Conservation (phyloP, 2,888 invertebrate species). For the Synergus itoensis region DNA sequence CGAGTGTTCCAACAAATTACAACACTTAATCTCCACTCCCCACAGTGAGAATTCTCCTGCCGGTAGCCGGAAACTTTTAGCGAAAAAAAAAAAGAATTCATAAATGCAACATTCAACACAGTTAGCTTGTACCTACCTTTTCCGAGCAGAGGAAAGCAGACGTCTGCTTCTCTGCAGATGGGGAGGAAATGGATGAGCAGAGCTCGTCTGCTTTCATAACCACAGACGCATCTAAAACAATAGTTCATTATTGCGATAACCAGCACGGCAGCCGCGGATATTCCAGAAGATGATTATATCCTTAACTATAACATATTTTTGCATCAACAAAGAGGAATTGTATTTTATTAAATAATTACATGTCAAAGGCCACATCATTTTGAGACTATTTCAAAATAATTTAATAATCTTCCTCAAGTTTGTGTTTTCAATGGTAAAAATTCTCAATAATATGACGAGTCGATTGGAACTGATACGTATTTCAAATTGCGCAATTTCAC, state of each 20-base stretch:
- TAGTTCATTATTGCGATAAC: slow-evolving; percentile 39
- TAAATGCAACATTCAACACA: not conserved
- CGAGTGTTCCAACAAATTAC: slow-evolving; percentile 50
- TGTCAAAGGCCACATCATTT: not conserved
- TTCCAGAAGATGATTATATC: slow-evolving; percentile 2
- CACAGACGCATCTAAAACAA: slow-evolving; percentile 28
- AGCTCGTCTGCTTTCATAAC: slow-evolving; percentile 28
- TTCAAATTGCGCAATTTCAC: too few species aligned
- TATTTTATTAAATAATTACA: not conserved
- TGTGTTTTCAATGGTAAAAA: too few species aligned
- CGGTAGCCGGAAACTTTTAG: slow-evolving; percentile 14
- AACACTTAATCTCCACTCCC: slow-evolving; percentile 45
- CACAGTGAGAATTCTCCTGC: slow-evolving; percentile 7
- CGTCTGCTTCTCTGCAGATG: not conserved
- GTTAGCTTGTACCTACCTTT: not conserved
- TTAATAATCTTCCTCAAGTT: too few species aligned
- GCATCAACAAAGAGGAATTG: not conserved
- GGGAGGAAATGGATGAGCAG: slow-evolving; percentile 25
- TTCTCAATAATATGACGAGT: too few species aligned
- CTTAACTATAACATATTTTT: not conserved
- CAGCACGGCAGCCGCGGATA: not conserved
- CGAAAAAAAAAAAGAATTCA: slow-evolving; percentile 24
- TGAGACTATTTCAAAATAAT: too few species aligned
- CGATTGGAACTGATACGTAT: too few species aligned
- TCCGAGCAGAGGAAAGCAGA: not conserved